Conservation (phyloP, 2,888 invertebrate species). For the Tinea pellionella region DNA sequence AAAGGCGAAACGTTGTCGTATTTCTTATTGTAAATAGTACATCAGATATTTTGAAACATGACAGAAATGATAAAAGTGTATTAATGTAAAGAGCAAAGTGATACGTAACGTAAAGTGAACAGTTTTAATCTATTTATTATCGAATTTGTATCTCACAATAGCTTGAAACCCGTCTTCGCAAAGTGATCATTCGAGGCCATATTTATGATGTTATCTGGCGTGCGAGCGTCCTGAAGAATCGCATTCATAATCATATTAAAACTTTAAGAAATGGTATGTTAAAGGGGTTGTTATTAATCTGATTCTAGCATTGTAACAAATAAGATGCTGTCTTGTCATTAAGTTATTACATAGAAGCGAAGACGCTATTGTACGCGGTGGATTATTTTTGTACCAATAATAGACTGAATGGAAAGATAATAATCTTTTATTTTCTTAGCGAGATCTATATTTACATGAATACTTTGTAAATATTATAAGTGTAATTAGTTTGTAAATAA, state of each 20-base stretch:
- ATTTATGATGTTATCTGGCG: slow-evolving; percentile 73
- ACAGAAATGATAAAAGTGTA: slow-evolving; percentile 29
- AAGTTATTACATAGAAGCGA: not conserved
- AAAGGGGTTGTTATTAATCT: slow-evolving; percentile 16
- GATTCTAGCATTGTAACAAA: not conserved
- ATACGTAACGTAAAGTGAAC: slow-evolving; percentile 36
- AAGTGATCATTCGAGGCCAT: slow-evolving; percentile 72
- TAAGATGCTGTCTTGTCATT: not conserved
- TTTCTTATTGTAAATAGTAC: slow-evolving; percentile 65
- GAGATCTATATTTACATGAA: not conserved
- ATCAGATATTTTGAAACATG: slow-evolving; percentile 41
- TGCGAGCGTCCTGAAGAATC: slow-evolving; percentile 64
- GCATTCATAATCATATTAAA: slow-evolving; percentile 55
- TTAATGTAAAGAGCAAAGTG: slow-evolving; percentile 36
- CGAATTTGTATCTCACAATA: slow-evolving; percentile 55
- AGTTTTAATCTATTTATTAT: slow-evolving; percentile 33
- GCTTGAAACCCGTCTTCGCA: slow-evolving; percentile 55
- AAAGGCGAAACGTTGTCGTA: slow-evolving; percentile 72
- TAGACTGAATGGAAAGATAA: slow-evolving; percentile 17
- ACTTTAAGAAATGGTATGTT: slow-evolving; percentile 59
- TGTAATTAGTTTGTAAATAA: not conserved
- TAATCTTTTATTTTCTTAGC: not conserved
- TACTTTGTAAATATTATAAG: not conserved
- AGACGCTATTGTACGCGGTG: slow-evolving; percentile 30
- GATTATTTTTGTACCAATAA: slow-evolving; percentile 35